Conservation (phyloP, 2,113 vertebrate genomes). For the Cephalopterus ornatus region DNA sequence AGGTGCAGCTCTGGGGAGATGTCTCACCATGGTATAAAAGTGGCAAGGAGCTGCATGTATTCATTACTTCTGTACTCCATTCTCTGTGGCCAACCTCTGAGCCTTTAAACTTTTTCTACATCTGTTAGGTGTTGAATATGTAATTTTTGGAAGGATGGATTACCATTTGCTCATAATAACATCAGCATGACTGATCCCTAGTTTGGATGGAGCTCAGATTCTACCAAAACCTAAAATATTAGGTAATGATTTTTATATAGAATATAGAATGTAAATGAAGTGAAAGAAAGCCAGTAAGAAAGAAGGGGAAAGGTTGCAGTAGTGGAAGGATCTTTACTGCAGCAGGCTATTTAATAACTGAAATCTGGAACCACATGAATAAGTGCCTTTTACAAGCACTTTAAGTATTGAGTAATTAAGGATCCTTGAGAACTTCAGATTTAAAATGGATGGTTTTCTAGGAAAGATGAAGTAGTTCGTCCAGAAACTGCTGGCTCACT, state of each 20-base stretch:
- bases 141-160: background rate
- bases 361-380: background rate
- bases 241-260: background rate
- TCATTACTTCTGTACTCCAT: background rate
- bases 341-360: background rate
- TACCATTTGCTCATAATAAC: background rate
- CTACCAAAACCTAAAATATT: background rate
- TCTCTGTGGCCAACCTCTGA: background rate
- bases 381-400: background rate
- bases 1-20: background rate
- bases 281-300: background rate
- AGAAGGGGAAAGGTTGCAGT: background rate
- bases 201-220: background rate
- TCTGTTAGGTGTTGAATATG: background rate
- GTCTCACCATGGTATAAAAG: background rate
- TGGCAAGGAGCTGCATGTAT: background rate
- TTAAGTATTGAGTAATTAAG: background rate
- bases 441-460: background rate
- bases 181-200: background rate
- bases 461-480: background rate
- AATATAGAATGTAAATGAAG: background rate
- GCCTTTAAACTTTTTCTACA: background rate
- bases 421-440: background rate
- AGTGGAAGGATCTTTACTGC: background rate
- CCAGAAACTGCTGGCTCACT: background rate